phyloP scores from a whole-genome alignment of 2,888 invertebrate species.

The Dryococelus australis region DNA sequence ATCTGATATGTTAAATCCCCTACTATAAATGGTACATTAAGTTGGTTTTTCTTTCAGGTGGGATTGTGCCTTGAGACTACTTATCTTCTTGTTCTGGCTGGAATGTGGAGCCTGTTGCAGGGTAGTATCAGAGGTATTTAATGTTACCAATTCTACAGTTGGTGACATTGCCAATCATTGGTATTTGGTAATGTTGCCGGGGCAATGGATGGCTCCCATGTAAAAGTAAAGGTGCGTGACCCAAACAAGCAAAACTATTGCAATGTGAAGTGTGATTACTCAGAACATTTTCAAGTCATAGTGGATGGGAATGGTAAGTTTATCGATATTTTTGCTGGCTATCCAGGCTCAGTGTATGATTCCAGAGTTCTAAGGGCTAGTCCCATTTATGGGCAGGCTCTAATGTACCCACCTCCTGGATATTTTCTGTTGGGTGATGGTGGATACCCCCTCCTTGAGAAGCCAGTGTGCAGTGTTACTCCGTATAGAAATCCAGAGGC shows the following conservation, averaged over 20 bases:
- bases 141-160: no score
- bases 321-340: constrained; percentile 28
- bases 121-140: no score
- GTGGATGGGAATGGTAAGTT: constrained; percentile 25
- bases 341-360: constrained; percentile 35
- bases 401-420: background rate
- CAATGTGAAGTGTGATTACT: constrained; percentile 46
- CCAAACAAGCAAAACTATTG: constrained; percentile 43
- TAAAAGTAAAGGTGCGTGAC: constrained; percentile 38
- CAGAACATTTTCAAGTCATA: constrained; percentile 38
- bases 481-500: background rate
- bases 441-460: background rate
- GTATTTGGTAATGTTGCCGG: background rate
- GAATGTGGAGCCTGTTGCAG: no score
- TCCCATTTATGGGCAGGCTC: background rate
- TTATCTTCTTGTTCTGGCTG: no score
- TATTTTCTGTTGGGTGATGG: constrained; percentile 27
- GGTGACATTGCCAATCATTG: no score
- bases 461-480: background rate
- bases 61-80: no score
- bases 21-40: no score
- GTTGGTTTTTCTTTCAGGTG: no score
- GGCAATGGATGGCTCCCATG: constrained; percentile 31
- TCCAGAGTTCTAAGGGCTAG: constrained; percentile 25
- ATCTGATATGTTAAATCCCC: no score